These are phyloP conservation scores for Microctonus hyperodae DNA, from an alignment of 2,888 invertebrate species.

Conservation along the genomic window DNA sequence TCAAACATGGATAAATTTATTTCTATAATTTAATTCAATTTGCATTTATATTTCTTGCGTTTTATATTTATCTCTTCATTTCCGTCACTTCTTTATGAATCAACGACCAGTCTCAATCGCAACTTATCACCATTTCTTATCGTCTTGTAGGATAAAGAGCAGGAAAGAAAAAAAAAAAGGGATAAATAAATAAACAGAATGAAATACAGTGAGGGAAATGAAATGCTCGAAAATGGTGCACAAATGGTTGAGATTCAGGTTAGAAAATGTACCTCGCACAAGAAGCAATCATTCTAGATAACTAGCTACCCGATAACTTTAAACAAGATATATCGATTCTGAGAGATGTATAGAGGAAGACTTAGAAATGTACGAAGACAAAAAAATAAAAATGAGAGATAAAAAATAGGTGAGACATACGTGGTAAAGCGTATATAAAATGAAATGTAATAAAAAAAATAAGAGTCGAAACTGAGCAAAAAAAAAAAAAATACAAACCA, in stretches of 20 bases:
- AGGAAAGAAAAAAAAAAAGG: background rate
- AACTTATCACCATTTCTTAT: background rate
- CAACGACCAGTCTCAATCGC: no score
- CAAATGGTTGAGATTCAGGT: slow-evolving; percentile 31
- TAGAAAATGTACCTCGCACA: slow-evolving; percentile 34
- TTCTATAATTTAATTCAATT: background rate
- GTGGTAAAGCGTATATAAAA: slow-evolving; percentile 6
- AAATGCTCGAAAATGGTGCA: slow-evolving; percentile 12
- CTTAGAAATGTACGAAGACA: slow-evolving; percentile 3
- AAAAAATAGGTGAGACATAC: background rate
- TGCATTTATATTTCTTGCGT: background rate
- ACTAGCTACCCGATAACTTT: slow-evolving; percentile 53
- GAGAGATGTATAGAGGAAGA: slow-evolving; percentile 11
- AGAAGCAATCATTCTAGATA: slow-evolving; percentile 50
- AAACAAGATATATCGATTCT: slow-evolving; percentile 49
- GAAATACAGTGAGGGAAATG: slow-evolving; percentile 7
- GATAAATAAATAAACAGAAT: background rate
- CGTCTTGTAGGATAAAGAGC: background rate
- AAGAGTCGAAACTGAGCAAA: slow-evolving; percentile 26
- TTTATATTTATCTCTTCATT: no score
- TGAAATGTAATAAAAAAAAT: slow-evolving; percentile 14
- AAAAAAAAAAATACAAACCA: slow-evolving; percentile 29
- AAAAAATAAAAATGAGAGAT: slow-evolving; percentile 2
- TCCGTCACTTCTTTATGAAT: no score
- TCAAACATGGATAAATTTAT: no score